phyloP scores from a whole-genome alignment of 2,888 invertebrate genomes.

The Apodemia hepburni region DNA sequence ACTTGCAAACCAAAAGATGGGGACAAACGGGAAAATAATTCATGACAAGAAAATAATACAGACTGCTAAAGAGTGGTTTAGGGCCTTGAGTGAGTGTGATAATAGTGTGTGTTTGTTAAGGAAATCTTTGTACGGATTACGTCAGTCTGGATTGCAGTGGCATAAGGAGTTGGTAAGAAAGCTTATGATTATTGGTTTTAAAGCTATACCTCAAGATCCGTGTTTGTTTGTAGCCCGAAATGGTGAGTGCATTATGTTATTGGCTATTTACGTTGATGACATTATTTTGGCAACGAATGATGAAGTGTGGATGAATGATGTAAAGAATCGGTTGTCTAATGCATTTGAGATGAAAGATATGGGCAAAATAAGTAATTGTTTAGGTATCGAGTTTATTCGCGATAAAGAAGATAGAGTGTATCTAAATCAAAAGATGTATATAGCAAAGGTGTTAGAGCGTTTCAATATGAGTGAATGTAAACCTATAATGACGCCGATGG shows the following conservation, averaged over 20 bases:
- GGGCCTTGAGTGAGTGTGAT: conserved; percentile 9
- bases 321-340: too few relatives aligned
- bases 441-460: too few relatives aligned
- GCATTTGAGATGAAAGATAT: too few relatives aligned
- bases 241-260: background rate
- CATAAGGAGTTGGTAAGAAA: conserved; percentile 27
- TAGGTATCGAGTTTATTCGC: too few relatives aligned
- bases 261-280: too few relatives aligned
- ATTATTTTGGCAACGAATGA: too few relatives aligned
- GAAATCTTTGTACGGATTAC: conserved; percentile 1
- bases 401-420: too few relatives aligned
- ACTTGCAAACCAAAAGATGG: conserved; percentile 12
- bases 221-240: conserved; percentile 23
- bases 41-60: conserved; percentile 22
- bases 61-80: conserved; percentile 26
- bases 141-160: conserved; percentile 29
- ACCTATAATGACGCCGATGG: too few relatives aligned
- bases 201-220: conserved; percentile 9
- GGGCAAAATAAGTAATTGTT: too few relatives aligned
- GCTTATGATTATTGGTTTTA: conserved; percentile 24
- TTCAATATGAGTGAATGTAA: too few relatives aligned
- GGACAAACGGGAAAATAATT: background rate
- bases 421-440: too few relatives aligned
- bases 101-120: conserved; percentile 24
- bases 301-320: too few relatives aligned